phyloP scores from a whole-genome alignment of 1,140 invertebrate species.

The Papilio polyxenes region DNA sequence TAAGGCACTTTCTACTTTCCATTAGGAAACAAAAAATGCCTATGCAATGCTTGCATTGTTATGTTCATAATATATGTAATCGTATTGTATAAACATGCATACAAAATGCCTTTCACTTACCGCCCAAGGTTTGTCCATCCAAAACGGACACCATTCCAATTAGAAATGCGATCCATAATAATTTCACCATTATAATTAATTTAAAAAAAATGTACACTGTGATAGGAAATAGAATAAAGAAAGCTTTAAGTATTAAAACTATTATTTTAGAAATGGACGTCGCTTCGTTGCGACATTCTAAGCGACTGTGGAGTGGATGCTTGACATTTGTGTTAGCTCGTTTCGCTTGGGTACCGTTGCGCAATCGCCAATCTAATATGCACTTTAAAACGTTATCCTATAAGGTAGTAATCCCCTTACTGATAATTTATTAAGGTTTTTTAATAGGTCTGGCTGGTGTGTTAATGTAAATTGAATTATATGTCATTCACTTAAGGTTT shows the following conservation, averaged over 20 bases:
- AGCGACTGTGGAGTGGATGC: constrained; percentile 50
- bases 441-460: background rate
- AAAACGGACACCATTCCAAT: constrained; percentile 52
- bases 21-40: constrained; percentile 20
- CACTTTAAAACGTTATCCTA: constrained; percentile 6
- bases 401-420: constrained; percentile 35
- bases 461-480: constrained; percentile 13
- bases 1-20: constrained; percentile 22
- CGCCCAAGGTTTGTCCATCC: constrained; percentile 64
- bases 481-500: background rate
- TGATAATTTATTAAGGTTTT: background rate
- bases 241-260: constrained; percentile 42
- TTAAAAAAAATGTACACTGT: constrained; percentile 19
- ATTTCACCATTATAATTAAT: constrained; percentile 51
- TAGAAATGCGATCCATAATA: constrained; percentile 53
- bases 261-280: constrained; percentile 56
- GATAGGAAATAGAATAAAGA: constrained; percentile 40
- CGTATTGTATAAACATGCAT: background rate
- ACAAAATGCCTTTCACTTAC: constrained; percentile 65
- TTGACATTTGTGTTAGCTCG: constrained; percentile 63
- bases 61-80: constrained; percentile 36
- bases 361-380: constrained; percentile 30
- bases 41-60: background rate
- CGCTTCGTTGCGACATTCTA: constrained; percentile 55
- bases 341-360: constrained; percentile 45